Percentiles rank a stretch among this genome's conserved stretches.
Evolutionary conservation across 2,888 invertebrate genomes (phyloP).

Genomic region (Hirtodrosophila trivittata): DNA sequence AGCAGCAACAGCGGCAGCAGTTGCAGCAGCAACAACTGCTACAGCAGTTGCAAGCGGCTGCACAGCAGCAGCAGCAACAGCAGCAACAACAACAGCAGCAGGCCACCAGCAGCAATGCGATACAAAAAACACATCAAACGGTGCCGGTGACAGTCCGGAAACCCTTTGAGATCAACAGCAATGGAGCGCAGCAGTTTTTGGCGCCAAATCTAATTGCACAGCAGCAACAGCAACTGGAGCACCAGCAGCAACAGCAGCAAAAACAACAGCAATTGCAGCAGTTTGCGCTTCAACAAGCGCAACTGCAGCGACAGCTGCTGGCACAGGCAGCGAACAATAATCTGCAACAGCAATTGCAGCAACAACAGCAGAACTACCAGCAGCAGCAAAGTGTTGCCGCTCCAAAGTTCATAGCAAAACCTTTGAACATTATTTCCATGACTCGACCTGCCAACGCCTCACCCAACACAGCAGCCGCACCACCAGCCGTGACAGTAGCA

Average conservation of each 20-base stretch:
- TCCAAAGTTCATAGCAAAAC: constrained; percentile 81
- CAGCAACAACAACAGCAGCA: constrained; percentile 64
- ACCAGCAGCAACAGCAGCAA: constrained; percentile 62
- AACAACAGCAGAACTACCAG: constrained; percentile 54
- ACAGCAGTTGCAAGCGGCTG: constrained; percentile 48
- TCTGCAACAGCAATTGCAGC: constrained; percentile 61
- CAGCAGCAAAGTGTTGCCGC: constrained; percentile 46
- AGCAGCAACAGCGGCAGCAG: constrained; percentile 51
- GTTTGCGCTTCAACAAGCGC: constrained; percentile 71
- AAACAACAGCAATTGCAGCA: constrained; percentile 78
- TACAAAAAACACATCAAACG: constrained; percentile 57
- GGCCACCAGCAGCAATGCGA: constrained; percentile 62
- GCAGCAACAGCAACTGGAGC: constrained; percentile 62
- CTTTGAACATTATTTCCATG: constrained; percentile 82
- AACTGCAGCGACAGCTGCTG: constrained; percentile 68
- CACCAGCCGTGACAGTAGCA: constrained; percentile 43
- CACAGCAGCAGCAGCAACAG: constrained; percentile 56
- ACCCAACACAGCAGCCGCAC: constrained; percentile 65
- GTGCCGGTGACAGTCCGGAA: constrained; percentile 72
- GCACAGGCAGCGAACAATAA: constrained; percentile 74
- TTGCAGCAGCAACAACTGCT: constrained; percentile 62
- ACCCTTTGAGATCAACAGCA: constrained; percentile 69
- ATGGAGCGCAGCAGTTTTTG: constrained; percentile 76
- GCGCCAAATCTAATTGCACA: constrained; percentile 58
- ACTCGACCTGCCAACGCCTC: constrained; percentile 68